Percentiles rank a stretch among this genome's conserved stretches.
Evolutionary conservation across 2,113 vertebrate species (phyloP).

Genomic region (Myotis yumanensis): DNA sequence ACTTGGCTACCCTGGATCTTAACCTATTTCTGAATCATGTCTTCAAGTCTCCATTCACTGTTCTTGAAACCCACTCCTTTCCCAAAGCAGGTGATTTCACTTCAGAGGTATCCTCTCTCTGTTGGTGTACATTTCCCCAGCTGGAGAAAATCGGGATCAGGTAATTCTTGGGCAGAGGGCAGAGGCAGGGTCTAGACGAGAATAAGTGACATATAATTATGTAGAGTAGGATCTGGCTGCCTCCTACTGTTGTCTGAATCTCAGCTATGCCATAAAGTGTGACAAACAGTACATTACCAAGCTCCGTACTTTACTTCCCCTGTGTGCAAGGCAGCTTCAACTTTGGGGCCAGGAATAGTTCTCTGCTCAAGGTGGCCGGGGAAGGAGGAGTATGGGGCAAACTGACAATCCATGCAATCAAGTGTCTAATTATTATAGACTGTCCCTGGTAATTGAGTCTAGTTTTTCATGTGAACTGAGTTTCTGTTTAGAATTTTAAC

Average conservation of each 20-base stretch:
- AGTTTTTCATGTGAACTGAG: slow-evolving; percentile 24
- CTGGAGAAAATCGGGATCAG: too few species aligned
- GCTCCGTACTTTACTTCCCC: neutral
- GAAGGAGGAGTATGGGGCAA: neutral
- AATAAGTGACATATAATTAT: too few species aligned
- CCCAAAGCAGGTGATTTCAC: too few species aligned
- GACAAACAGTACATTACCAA: neutral
- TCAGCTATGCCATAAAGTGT: neutral
- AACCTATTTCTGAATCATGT: too few species aligned
- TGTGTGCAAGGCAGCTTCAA: neutral
- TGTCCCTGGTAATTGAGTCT: slow-evolving; percentile 47
- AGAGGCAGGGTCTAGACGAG: too few species aligned
- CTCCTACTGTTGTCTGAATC: neutral
- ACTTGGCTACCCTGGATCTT: too few species aligned
- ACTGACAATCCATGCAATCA: slow-evolving; percentile 20
- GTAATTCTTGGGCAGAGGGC: too few species aligned
- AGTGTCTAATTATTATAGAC: slow-evolving; percentile 58
- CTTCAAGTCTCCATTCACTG: too few species aligned
- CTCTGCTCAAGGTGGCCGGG: neutral
- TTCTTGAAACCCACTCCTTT: too few species aligned
- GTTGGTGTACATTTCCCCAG: too few species aligned
- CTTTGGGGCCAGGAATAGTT: neutral
- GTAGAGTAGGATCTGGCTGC: too few species aligned
- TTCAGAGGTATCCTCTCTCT: too few species aligned
- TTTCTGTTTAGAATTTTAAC: slow-evolving; percentile 64